Percentiles rank a stretch among this genome's conserved stretches.
Evolutionary conservation across 2,797 vertebrate genomes (phyloP).

Genomic region (Sebastes minor): DNA sequence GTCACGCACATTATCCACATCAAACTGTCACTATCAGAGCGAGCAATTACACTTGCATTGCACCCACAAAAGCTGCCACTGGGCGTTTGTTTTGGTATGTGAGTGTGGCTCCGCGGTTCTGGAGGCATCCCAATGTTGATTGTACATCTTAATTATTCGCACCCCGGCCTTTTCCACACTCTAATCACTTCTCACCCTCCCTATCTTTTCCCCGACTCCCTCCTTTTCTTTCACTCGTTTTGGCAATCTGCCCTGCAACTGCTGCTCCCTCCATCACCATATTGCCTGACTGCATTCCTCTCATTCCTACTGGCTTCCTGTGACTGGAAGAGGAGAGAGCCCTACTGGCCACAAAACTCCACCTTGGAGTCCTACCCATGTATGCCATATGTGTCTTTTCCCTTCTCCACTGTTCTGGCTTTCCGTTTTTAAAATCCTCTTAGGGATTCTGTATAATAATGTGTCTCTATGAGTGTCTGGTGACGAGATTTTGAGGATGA

Average conservation of each 20-base stretch:
- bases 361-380: slow-evolving; percentile 62
- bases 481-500: background rate
- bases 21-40: slow-evolving; percentile 9
- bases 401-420: slow-evolving; percentile 3
- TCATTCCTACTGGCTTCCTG: slow-evolving; percentile 82
- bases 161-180: background rate
- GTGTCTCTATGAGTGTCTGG: background rate
- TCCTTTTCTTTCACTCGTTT: slow-evolving; percentile 41
- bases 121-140: background rate
- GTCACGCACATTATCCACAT: slow-evolving; percentile 17
- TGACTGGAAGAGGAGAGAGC: slow-evolving; percentile 68
- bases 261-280: slow-evolving; percentile 74
- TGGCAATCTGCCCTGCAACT: slow-evolving; percentile 73
- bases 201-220: slow-evolving; percentile 41
- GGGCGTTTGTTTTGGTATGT: background rate
- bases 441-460: background rate
- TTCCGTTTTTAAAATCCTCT: background rate
- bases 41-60: background rate
- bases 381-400: slow-evolving; percentile 38
- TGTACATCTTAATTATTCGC: slow-evolving; percentile 6
- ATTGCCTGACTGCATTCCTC: slow-evolving; percentile 79
- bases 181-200: slow-evolving; percentile 30
- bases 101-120: background rate
- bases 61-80: background rate
- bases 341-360: slow-evolving; percentile 68